phyloP scores from a whole-genome alignment of 2,797 vertebrate genomes.

The Eremophila alpestris region DNA sequence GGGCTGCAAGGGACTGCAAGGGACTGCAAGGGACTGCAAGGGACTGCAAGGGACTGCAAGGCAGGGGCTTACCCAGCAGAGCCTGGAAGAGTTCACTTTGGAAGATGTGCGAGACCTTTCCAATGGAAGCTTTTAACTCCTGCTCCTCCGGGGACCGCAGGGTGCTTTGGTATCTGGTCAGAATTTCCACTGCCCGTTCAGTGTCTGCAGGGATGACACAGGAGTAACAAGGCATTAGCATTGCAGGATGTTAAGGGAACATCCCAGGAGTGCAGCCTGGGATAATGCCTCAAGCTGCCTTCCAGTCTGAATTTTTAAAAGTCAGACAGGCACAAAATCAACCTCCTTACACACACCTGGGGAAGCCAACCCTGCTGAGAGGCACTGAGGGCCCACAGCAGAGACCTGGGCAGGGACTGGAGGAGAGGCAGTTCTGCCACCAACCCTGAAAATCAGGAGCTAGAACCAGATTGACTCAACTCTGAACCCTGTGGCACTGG shows the following conservation, averaged over 20 bases:
- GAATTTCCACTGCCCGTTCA: constrained; percentile 85
- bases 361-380: neutral
- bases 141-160: constrained; percentile 85
- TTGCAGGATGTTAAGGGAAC: neutral
- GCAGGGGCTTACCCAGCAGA: constrained; percentile 50
- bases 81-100: constrained; percentile 40
- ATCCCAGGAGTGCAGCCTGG: neutral
- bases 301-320: neutral
- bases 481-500: neutral
- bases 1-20: neutral
- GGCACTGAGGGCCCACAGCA: rapidly evolving
- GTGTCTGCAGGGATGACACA: constrained; percentile 80
- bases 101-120: constrained; percentile 69
- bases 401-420: neutral
- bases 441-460: neutral
- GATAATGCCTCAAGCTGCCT: neutral
- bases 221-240: constrained; percentile 11
- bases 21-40: neutral
- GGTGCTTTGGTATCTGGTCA: constrained; percentile 85
- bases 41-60: neutral
- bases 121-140: constrained; percentile 83
- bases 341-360: neutral
- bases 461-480: neutral
- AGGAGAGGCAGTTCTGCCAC: neutral
- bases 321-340: neutral